These are phyloP conservation scores for Pterois miles DNA, from an alignment of 2,797 vertebrate species.

Conservation along the genomic window DNA sequence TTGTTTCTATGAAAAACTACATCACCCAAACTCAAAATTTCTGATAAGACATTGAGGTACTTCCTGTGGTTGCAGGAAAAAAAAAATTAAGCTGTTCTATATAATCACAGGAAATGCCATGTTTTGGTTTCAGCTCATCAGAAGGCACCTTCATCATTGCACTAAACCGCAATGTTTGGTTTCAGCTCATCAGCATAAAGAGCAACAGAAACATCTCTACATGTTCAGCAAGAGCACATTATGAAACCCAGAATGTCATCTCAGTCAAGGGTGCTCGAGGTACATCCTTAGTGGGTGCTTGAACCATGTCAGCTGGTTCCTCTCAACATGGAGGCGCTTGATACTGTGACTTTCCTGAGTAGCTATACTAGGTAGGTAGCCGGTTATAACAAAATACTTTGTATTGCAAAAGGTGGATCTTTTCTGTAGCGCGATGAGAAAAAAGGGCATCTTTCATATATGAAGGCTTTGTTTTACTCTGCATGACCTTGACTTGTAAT, in stretches of 20 bases:
- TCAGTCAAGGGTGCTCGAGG: background rate
- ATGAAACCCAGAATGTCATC: background rate
- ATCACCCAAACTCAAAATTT: background rate
- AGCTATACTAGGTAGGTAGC: background rate
- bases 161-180: background rate
- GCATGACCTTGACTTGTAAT: background rate
- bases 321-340: background rate
- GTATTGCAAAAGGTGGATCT: background rate
- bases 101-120: background rate
- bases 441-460: background rate
- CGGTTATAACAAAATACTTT: background rate
- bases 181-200: background rate
- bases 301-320: background rate
- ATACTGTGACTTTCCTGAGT: background rate
- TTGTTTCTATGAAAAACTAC: too few relatives aligned
- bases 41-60: background rate
- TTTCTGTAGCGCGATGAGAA: background rate
- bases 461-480: background rate
- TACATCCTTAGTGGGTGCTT: background rate
- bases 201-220: background rate
- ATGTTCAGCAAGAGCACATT: background rate
- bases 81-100: rapidly evolving
- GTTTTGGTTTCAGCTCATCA: background rate
- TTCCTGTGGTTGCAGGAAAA: background rate
- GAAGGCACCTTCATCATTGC: background rate